These are phyloP conservation scores for Cirrhinus molitorella DNA, from an alignment of 2,797 vertebrate genomes.

Conservation along the genomic window DNA sequence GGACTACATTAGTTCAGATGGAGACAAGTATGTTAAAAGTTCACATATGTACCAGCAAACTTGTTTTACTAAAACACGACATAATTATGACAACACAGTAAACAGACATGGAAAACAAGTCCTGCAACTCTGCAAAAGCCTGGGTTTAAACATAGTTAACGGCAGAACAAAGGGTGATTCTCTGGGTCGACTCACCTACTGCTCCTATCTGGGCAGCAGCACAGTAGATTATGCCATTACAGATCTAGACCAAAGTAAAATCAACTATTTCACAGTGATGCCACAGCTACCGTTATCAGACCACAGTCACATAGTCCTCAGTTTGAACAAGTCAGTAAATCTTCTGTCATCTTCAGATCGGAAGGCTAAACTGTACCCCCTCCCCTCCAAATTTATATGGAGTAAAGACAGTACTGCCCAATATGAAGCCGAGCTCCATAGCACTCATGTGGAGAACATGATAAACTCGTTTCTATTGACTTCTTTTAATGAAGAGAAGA, in stretches of 20 bases:
- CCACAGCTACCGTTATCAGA: background rate
- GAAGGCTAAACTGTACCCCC: background rate
- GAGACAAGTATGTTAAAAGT: no score
- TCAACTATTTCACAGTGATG: background rate
- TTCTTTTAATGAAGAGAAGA: background rate
- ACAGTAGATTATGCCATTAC: background rate
- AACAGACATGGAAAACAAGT: no score
- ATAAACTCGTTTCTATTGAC: background rate
- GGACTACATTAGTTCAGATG: no score
- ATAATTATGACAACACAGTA: background rate
- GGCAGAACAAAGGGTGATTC: background rate
- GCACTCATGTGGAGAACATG: background rate
- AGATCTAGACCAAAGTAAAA: background rate
- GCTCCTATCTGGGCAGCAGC: background rate
- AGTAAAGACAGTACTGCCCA: background rate
- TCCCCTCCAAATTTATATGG: background rate
- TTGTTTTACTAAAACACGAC: no score
- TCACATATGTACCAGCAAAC: no score
- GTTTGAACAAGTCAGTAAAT: background rate
- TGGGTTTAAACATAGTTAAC: background rate
- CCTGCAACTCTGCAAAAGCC: no score
- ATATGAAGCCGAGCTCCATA: background rate
- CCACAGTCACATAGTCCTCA: background rate
- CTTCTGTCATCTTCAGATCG: no score
- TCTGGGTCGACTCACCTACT: background rate